phyloP scores from a whole-genome alignment of 2,888 invertebrate genomes.

The Caenorhabditis doughertyi region DNA sequence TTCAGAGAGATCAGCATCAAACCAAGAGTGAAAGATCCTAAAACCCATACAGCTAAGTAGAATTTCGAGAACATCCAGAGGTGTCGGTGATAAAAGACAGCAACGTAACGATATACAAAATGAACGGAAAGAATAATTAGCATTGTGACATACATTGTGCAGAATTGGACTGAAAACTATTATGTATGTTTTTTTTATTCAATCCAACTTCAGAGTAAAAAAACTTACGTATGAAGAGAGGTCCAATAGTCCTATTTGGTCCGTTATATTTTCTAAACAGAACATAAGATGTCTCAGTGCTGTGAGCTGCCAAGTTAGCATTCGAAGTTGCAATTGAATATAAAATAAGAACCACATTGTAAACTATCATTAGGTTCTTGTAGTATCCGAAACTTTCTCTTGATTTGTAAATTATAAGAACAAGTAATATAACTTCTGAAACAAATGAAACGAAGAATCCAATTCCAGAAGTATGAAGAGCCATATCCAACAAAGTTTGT shows the following conservation, averaged over 20 bases:
- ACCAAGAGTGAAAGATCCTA: constrained; percentile 27
- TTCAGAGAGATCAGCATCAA: constrained; percentile 42
- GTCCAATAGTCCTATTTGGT: constrained; percentile 41
- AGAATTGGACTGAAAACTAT: constrained; percentile 57
- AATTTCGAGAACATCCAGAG: constrained; percentile 43
- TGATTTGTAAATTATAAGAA: constrained; percentile 12
- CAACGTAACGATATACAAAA: constrained; percentile 51
- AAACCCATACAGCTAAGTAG: constrained; percentile 42
- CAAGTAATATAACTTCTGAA: constrained; percentile 27
- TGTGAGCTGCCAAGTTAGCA: constrained; percentile 48
- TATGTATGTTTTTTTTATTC: no score
- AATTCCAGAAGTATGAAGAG: constrained; percentile 36
- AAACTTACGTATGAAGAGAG: constrained; percentile 49
- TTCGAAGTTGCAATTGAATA: constrained; percentile 32
- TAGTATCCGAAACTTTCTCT: constrained; percentile 18
- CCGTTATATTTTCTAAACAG: constrained; percentile 56
- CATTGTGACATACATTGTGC: constrained; percentile 51
- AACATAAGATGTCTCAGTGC: constrained; percentile 47
- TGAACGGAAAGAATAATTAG: constrained; percentile 52
- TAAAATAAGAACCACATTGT: constrained; percentile 39
- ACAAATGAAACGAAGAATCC: constrained; percentile 32
- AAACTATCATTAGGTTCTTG: constrained; percentile 35
- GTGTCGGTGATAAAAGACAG: constrained; percentile 19
- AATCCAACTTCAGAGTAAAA: neutral
- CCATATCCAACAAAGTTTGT: constrained; percentile 23